phyloP scores from a whole-genome alignment of 2,888 invertebrate species.

The Zootermopsis nevadensis region DNA sequence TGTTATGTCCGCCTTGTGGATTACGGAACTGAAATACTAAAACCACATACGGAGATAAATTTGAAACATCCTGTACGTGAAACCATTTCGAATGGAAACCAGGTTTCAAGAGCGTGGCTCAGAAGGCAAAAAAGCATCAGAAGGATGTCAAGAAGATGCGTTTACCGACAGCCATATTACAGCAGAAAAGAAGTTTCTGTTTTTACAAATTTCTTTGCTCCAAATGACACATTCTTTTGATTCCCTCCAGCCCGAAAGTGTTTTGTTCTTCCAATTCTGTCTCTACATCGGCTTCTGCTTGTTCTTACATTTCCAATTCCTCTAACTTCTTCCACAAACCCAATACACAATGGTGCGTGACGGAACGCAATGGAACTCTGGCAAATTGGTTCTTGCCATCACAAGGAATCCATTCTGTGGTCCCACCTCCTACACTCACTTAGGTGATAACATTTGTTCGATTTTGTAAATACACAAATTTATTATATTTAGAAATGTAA shows the following conservation, averaged over 20 bases:
- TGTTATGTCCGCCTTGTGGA: too few species aligned
- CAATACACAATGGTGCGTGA: slow-evolving; percentile 6
- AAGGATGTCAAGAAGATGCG: not conserved
- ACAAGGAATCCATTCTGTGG: not conserved
- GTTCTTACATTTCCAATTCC: not conserved
- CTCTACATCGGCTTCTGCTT: not conserved
- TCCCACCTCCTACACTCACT: not conserved
- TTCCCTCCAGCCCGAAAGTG: not conserved
- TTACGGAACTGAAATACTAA: too few species aligned
- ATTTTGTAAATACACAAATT: not conserved
- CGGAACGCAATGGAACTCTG: not conserved
- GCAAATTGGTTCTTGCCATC: not conserved
- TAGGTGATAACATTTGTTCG: not conserved
- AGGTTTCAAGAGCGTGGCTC: not conserved
- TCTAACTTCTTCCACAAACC: not conserved
- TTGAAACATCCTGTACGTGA: not conserved
- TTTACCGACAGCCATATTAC: not conserved
- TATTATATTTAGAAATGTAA: not conserved
- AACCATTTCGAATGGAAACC: not conserved
- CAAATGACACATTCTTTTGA: slow-evolving; percentile 6
- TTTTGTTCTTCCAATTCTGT: not conserved
- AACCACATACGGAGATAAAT: too few species aligned
- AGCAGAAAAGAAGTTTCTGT: slow-evolving; percentile 1
- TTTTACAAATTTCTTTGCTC: slow-evolving; percentile 1
- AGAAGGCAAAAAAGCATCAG: not conserved